Evolutionary conservation across 2,113 vertebrate genomes (phyloP).

Genomic region (Myotis brandtii): DNA sequence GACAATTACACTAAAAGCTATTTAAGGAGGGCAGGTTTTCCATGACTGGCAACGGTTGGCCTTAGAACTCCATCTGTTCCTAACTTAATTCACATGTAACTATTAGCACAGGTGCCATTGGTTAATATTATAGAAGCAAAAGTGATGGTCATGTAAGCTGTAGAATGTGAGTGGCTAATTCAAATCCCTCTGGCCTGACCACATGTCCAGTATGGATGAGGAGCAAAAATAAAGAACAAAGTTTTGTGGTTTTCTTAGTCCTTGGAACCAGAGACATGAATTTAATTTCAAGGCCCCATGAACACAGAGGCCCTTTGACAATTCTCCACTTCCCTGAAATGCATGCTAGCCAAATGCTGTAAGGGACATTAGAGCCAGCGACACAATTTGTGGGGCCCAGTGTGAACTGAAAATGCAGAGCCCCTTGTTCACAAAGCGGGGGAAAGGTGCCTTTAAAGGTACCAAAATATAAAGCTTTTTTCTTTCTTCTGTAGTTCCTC

Average conservation of each 20-base stretch:
- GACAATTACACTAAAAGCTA: slow-evolving; percentile 64
- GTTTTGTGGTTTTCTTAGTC: slow-evolving; percentile 36
- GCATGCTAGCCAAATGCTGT: slow-evolving; percentile 30
- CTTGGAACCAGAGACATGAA: slow-evolving; percentile 34
- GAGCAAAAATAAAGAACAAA: slow-evolving; percentile 58
- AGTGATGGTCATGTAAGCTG: background rate
- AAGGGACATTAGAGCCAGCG: background rate
- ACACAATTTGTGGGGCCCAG: background rate
- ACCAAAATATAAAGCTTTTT: background rate
- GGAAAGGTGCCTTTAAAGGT: background rate
- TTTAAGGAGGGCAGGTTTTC: slow-evolving; percentile 67
- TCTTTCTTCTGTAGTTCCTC: slow-evolving; percentile 33
- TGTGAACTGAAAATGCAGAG: background rate
- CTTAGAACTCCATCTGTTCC: slow-evolving; percentile 61
- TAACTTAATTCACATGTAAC: slow-evolving; percentile 60
- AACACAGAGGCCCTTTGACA: slow-evolving; percentile 55
- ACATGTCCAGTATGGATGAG: slow-evolving; percentile 20
- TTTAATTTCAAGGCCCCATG: slow-evolving; percentile 62
- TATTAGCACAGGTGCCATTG: slow-evolving; percentile 56
- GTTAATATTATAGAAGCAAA: slow-evolving; percentile 57
- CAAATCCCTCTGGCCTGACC: slow-evolving; percentile 43
- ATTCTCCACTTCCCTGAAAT: slow-evolving; percentile 46
- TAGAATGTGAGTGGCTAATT: slow-evolving; percentile 38
- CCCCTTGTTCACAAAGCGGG: background rate
- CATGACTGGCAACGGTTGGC: slow-evolving; percentile 41